Evolutionary conservation across 2,113 vertebrate species (phyloP), one percentile per base, ranked within the genome.

Genomic region (Festucalex cinctus): DNA sequence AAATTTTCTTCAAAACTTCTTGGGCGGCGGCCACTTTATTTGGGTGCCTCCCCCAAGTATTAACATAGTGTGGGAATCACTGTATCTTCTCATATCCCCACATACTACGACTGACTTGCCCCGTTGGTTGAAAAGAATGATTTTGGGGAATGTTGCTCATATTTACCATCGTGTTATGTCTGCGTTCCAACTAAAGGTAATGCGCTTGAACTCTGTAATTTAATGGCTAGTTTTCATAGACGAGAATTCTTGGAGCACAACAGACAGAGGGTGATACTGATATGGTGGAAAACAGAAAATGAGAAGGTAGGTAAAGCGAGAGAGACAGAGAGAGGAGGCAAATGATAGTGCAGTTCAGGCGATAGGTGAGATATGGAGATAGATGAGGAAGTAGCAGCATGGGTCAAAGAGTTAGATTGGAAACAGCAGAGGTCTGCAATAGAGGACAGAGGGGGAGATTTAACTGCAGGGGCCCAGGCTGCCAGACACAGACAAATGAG

Each of bases 311-410:
- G 41, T 64, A 41, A 0, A 6, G 53, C 22, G 58, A 9, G 63
- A 63, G 70, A 68, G 70, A 68, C 36, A 1, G n/a, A 58, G 35
- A 36, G 63, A 57, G 41, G 37, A 69, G 75, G 53, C 57, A 80
- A 63, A 66, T 0, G 39, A 73, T 70, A 69, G 69, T 35, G 35
- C 46, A 24, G 13, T 53, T 16, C 28, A 49, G 57, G 69, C 43
- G 32, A 75, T 70, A 63, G 70, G 63, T 75, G 69, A 73, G 83
- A 85, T 83, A 81, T 83, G 71, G 77, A 84, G 83, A 86, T 83
- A 77, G 85, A 86, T 84, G 78, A 48, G 37, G 76, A 78, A 68
- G 76, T 32, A 9, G 74, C 53, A 28, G 24, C 24, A 6, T 36
- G 68, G 82, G 69, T 84, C 82, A 83, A 28, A 70, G 69, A 71